Evolutionary conservation across 2,797 vertebrate species (phyloP), one percentile per base, ranked within the genome.

Genomic region (Ficedula albicollis): DNA sequence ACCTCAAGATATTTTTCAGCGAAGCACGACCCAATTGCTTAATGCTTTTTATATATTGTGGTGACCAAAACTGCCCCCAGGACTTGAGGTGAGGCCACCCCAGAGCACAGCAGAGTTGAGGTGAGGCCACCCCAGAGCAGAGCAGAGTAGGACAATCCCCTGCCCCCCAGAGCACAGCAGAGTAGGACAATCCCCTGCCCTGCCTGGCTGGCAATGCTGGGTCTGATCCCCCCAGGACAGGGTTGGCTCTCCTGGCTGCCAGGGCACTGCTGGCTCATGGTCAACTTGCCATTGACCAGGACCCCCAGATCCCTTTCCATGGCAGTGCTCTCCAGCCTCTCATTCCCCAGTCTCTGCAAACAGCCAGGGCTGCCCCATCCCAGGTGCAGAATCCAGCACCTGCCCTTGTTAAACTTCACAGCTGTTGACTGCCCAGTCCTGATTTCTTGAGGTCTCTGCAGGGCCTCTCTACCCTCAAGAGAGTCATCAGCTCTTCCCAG

Each of bases 141-240:
- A 60, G 55, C 46, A 76, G 72, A 68, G 25, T 3, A 4, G 51
- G 41, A 69, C 56, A 62, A 54, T 54, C 11, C 25, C 34, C 56
- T 34, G 1, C 21, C 30, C 54, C n/a, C n/a, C n/a, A n/a, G n/a
- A n/a, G n/a, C n/a, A n/a, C n/a, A 60, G 55, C 46, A 76, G 72
- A 68, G 25, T 3, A 4, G 51, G 41, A 69, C 56, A 62, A 54
- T 54, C 11, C 25, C 34, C 56, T 34, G 1, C 21, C 30, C 54
- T 54, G 29, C 34, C 39, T 0, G 0, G 39, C 39, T 72, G 67
- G 12, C 0, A 0, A n/a, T 62, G 48, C 39, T 54, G 55, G 2
- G 1, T 34, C 39, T 69, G 73, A 62, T 69, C 3, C 7, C 21
- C 23, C 8, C 16, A 34, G 83, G 16, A 18, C n/a, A 68, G 0